These are phyloP conservation scores for Protobothrops mucrosquamatus DNA, from an alignment of 2,113 vertebrate species.

Conservation along the genomic window DNA sequence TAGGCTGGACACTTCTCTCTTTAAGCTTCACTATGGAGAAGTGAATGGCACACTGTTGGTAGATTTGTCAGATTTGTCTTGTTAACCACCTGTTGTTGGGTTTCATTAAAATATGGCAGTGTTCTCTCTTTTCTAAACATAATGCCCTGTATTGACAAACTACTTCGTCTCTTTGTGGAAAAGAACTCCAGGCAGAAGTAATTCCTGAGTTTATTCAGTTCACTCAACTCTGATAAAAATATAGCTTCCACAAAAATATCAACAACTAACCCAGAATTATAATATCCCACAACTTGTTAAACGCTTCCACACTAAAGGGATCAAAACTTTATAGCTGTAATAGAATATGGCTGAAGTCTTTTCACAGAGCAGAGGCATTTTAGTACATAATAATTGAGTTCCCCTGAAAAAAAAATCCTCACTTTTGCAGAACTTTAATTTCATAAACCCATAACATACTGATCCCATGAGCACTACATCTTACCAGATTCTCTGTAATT, in stretches of 20 bases:
- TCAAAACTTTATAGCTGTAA: constrained; percentile 11
- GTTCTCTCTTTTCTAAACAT: not conserved
- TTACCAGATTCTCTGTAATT: constrained; percentile 37
- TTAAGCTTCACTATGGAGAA: not conserved
- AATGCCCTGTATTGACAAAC: not conserved
- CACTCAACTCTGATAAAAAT: not conserved
- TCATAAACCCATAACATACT: constrained; percentile 26
- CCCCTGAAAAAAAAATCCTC: not conserved
- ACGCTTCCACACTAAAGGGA: not conserved
- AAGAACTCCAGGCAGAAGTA: not conserved
- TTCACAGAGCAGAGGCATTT: constrained; percentile 24
- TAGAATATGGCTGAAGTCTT: constrained; percentile 8
- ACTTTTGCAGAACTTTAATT: constrained; percentile 38
- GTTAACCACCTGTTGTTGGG: not conserved
- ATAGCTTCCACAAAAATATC: not conserved
- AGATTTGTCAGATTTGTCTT: not conserved
- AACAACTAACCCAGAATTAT: not conserved
- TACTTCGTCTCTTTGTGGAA: not conserved
- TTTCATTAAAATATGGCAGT: not conserved
- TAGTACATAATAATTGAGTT: constrained; percentile 40
- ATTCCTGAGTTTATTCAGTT: not conserved
- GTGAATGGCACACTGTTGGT: not conserved
- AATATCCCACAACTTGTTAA: not conserved
- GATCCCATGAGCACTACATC: not conserved
- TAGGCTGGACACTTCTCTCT: not conserved